Conservation (phyloP, 2,113 vertebrate species). For the Sorex araneus region DNA sequence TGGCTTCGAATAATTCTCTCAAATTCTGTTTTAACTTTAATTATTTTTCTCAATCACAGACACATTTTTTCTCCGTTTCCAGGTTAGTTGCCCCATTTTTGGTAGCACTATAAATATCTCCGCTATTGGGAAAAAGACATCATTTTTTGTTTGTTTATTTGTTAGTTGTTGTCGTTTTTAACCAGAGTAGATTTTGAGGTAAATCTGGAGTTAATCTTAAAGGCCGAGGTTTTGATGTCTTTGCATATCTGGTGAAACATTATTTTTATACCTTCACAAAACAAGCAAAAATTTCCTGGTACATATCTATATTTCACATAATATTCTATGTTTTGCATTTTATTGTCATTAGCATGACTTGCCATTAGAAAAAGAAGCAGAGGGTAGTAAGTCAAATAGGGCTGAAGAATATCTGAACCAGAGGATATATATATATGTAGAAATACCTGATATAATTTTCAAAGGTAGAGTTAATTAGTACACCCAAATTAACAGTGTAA, state of each 20-base stretch:
- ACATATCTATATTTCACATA: neutral
- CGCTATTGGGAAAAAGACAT: constrained; percentile 46
- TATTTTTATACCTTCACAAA: constrained; percentile 72
- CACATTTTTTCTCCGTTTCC: constrained; percentile 55
- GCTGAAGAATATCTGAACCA: constrained; percentile 77
- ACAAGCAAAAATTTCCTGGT: constrained; percentile 44
- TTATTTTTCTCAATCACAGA: constrained; percentile 53
- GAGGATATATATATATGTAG: constrained; percentile 73
- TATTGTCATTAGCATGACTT: constrained; percentile 77
- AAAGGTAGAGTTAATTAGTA: constrained; percentile 76
- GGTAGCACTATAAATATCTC: constrained; percentile 41
- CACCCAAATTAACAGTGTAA: constrained; percentile 65
- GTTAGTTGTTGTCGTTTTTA: constrained; percentile 18
- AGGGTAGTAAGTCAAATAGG: constrained; percentile 71
- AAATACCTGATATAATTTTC: constrained; percentile 77
- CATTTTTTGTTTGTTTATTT: constrained; percentile 53
- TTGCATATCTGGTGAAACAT: constrained; percentile 71
- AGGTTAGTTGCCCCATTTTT: constrained; percentile 50
- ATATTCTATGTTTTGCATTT: constrained; percentile 75
- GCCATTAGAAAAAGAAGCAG: constrained; percentile 76
- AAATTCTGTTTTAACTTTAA: constrained; percentile 77
- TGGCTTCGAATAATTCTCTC: constrained; percentile 65
- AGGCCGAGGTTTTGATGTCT: constrained; percentile 73
- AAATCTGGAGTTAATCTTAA: constrained; percentile 57
- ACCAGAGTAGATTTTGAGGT: constrained; percentile 22